Evolutionary conservation across 2,113 vertebrate genomes (phyloP).

Genomic region (Tonatia bakeri): DNA sequence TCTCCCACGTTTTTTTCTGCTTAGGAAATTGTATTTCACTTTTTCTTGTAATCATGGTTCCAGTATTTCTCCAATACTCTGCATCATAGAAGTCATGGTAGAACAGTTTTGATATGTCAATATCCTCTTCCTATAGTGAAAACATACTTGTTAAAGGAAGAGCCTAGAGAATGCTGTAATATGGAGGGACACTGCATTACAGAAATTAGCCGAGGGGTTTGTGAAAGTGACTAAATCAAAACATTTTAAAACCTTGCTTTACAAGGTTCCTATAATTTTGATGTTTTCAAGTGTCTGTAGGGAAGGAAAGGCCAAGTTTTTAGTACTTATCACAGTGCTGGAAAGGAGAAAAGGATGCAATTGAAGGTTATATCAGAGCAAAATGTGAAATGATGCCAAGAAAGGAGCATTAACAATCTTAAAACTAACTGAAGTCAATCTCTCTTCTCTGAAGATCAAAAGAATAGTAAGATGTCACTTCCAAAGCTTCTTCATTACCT

Average conservation of each 20-base stretch:
- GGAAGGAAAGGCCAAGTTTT: constrained; percentile 27
- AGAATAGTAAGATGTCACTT: constrained; percentile 27
- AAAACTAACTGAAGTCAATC: constrained; percentile 2
- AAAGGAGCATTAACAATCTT: constrained; percentile 35
- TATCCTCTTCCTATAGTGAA: constrained; percentile 23
- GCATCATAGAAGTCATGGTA: neutral
- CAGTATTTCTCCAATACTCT: neutral
- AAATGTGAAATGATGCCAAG: constrained; percentile 39
- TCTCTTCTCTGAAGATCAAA: constrained; percentile 45
- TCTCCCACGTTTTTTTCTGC: neutral
- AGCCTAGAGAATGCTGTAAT: neutral
- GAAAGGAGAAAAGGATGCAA: neutral
- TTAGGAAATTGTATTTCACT: neutral
- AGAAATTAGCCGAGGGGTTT: neutral
- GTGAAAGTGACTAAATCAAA: constrained; percentile 14
- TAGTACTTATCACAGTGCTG: constrained; percentile 35
- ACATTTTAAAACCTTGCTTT: constrained; percentile 37
- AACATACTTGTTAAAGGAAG: neutral
- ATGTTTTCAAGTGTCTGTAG: constrained; percentile 44
- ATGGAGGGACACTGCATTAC: neutral
- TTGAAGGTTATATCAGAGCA: constrained; percentile 24
- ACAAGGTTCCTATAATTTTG: constrained; percentile 36
- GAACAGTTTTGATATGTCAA: neutral
- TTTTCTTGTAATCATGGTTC: neutral
- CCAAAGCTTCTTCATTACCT: constrained; percentile 54